Conservation (phyloP, 1,140 invertebrate genomes). For the Parasteatoda tepidariorum region DNA sequence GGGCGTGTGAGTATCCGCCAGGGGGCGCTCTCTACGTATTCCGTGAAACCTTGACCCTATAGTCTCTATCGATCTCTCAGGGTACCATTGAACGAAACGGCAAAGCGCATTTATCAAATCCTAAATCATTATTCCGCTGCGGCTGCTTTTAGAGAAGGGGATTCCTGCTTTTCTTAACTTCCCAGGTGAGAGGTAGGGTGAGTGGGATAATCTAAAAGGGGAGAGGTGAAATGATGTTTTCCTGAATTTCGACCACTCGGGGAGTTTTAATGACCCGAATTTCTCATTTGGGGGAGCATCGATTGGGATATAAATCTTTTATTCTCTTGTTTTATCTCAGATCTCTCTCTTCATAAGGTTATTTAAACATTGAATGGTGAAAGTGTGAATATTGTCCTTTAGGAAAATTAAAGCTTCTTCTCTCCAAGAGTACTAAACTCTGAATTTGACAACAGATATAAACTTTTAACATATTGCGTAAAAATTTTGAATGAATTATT, state of each 20-base stretch:
- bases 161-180: neutral
- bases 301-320: neutral
- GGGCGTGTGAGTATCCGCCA: constrained; percentile 6
- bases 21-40: constrained; percentile 18
- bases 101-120: constrained; percentile 51
- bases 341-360: too few relatives aligned
- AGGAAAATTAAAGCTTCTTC: too few relatives aligned
- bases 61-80: constrained; percentile 32
- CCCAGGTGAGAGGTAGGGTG: neutral
- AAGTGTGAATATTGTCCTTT: too few relatives aligned
- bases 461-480: too few relatives aligned
- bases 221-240: constrained; percentile 2
- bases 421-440: too few relatives aligned
- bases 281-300: neutral
- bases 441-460: too few relatives aligned
- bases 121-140: constrained; percentile 50
- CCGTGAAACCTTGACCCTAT: constrained; percentile 41
- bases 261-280: neutral
- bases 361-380: too few relatives aligned
- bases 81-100: constrained; percentile 6
- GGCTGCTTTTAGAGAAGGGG: constrained; percentile 26
- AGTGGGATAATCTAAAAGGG: neutral
- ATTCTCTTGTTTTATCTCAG: too few relatives aligned
- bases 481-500: too few relatives aligned
- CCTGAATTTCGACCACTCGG: neutral